Evolutionary conservation across 2,888 invertebrate species (phyloP), one percentile per base, ranked within the genome.

Genomic region (Oasisia sp.): DNA sequence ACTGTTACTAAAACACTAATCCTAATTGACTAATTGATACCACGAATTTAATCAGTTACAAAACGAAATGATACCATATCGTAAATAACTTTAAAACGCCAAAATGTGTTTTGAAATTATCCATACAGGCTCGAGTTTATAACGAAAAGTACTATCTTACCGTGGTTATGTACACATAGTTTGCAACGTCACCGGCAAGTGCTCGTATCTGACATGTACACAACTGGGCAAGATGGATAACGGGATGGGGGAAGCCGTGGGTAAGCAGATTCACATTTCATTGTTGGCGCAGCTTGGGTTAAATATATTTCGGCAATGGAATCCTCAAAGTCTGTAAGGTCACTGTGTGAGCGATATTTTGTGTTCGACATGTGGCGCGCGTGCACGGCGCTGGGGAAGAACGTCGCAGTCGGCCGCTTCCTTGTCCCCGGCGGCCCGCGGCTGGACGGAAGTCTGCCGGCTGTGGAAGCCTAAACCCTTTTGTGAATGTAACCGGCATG

Each of bases 141-240:
- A 74, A 74, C 27, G 19, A 19, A 74, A 74, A 74, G n/a, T 74
- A 74, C 5, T 27, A 74, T 74, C 74, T 74, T 74, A 74, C 0
- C 74, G 74, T 27, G n/a, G 74, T 19, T 19, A 74, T 5, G 74
- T 74, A 74, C 74, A 74, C 74, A 74, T 27, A 74, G 74, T 74
- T 74, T 74, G 74, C 74, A 74, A 74, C 74, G 74, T 74, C 74
- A 74, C 27, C 74, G 74, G 74, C 74, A 74, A 74, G 74, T 74
- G 74, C 74, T 74, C 74, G 74, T 19, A 74, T 74, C 74, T 74
- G 74, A 74, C 74, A 74, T 74, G 74, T 74, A 74, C 74, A 74
- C 74, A 74, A 74, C 74, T 74, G 74, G 74, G 74, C 74, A 74
- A 74, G 74, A 74, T 74, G 74, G 74, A 74, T 74, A 74, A 74